These are phyloP conservation scores for Tolmerus cingulatus DNA, from an alignment of 2,888 invertebrate genomes.

Conservation along the genomic window DNA sequence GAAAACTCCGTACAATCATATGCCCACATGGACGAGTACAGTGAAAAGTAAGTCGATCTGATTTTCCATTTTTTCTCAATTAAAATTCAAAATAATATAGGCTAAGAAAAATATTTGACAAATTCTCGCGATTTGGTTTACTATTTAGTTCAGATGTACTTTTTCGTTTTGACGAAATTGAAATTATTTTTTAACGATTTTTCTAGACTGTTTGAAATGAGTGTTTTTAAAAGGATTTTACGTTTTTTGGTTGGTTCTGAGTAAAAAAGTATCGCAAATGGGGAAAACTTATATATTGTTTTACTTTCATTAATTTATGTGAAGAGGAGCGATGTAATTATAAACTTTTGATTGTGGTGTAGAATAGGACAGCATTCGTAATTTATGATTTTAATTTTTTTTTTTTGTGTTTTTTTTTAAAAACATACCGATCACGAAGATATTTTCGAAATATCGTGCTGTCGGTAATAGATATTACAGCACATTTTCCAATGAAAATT, in stretches of 20 bases:
- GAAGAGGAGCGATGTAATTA: neutral
- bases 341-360: neutral
- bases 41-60: conserved; percentile 87
- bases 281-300: neutral
- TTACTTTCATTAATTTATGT: neutral
- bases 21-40: conserved; percentile 96
- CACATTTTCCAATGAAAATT: neutral
- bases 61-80: conserved; percentile 49
- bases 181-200: conserved; percentile 1
- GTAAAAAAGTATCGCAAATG: neutral
- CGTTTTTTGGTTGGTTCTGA: neutral
- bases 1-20: conserved; percentile 99
- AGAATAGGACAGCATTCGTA: neutral
- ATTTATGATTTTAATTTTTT: neutral
- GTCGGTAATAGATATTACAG: neutral
- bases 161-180: neutral
- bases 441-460: conserved; percentile 14
- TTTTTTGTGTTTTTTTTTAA: neutral
- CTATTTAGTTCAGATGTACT: neutral
- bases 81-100: neutral
- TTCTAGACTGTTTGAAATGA: conserved; percentile 41
- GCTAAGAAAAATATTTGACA: neutral
- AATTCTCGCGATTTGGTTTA: conserved; percentile 8
- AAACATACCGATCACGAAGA: conserved; percentile 7
- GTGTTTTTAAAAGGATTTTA: conserved; percentile 28